Conservation (phyloP, 2,113 vertebrate genomes). For the Amia ocellicauda region DNA sequence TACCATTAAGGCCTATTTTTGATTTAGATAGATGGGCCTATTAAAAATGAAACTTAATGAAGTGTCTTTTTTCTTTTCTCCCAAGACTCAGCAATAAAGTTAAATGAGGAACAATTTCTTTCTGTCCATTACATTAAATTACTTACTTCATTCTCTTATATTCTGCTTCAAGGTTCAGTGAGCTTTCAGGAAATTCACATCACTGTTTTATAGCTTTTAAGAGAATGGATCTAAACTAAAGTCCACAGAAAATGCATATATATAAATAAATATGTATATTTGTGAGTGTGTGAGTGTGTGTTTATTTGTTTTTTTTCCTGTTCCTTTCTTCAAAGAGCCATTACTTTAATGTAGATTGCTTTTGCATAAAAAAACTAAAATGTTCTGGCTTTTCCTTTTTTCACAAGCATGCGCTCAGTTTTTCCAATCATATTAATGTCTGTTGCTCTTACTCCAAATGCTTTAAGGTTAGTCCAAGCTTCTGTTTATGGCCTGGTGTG, state of each 20-base stretch:
- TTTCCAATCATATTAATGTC: not conserved
- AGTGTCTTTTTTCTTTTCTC: slow-evolving; percentile 66
- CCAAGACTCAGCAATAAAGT: slow-evolving; percentile 71
- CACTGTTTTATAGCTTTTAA: slow-evolving; percentile 29
- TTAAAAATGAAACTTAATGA: slow-evolving; percentile 68
- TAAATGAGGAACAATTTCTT: slow-evolving; percentile 80
- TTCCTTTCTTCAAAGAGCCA: not conserved
- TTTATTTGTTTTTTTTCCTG: too few species aligned
- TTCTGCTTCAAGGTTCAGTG: slow-evolving; percentile 65
- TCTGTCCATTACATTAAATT: slow-evolving; percentile 77
- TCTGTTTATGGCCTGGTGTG: too few species aligned
- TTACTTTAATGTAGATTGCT: too few species aligned
- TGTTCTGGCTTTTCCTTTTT: too few species aligned
- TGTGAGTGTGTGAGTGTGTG: too few species aligned
- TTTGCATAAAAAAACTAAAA: too few species aligned
- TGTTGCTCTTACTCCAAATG: not conserved
- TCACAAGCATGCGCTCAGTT: not conserved
- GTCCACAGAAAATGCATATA: not conserved
- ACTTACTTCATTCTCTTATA: slow-evolving; percentile 64
- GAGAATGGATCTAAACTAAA: slow-evolving; percentile 19
- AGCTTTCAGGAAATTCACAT: slow-evolving; percentile 55
- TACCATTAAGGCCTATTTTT: slow-evolving; percentile 65
- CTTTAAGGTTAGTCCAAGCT: too few species aligned
- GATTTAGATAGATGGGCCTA: slow-evolving; percentile 77
- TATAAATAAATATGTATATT: not conserved